Evolutionary conservation across 2,888 invertebrate species (phyloP), one percentile per base, ranked within the genome.

Genomic region (Plemyria rubiginata): DNA sequence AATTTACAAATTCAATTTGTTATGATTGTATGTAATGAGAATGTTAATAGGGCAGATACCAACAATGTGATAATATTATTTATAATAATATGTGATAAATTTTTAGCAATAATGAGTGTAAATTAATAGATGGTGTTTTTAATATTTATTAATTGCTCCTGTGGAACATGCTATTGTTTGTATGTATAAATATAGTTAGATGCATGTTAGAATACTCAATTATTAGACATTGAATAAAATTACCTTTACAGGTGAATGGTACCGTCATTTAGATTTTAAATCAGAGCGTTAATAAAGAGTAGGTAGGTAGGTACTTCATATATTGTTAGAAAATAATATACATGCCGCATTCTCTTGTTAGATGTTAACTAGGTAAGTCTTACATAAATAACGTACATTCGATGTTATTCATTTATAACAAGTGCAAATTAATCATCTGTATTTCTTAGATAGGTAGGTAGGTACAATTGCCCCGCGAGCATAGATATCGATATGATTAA

Each of bases 11-110:
- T 29, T 32, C 13, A 29, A 32, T 36, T 50, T 16, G 45, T 45
- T 11, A 38, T 38, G 4, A 45, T 45, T 15, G 11, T 36, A 50
- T 41, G 29, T 50, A 41, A 53, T 52, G n/a, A 52, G 43, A 52
- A 62, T 46, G 38, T 53, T 59, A 29, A 8, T 22, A 65, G 60
- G 59, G 57, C 61, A 63, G 54, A 65, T 66, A 67, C 63, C 53
- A 66, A 66, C 57, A 61, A 67, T 70, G 70, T 70, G 70, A 70
- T 70, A 70, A 54, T 68, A 65, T 67, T 65, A 62, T 67, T 67
- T 65, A 67, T 65, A 48, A 58, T 60, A 67, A 57, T 38, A 38
- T 63, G 67, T 69, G 67, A 67, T 67, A 69, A 66, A 66, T 54
- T 54, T 46, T 65, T 67, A 69, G 69, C 62, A 67, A 67, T 65